Conservation (phyloP, 2,888 invertebrate genomes). For the Cryptocheilus praepositus region DNA sequence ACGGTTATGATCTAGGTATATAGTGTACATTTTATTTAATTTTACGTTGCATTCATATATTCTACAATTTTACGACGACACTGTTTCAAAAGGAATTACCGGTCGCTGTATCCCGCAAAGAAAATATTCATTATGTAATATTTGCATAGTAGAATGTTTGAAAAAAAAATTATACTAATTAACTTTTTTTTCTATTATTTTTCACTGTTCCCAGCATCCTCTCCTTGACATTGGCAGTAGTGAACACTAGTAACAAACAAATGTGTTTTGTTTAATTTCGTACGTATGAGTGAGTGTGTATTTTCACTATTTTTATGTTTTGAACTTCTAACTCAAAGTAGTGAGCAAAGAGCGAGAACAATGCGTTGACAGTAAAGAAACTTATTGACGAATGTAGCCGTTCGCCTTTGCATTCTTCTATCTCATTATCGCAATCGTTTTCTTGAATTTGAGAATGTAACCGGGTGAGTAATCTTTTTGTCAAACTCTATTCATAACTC, state of each 20-base stretch:
- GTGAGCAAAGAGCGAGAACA: not conserved
- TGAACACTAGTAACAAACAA: slow-evolving; percentile 44
- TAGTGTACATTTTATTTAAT: slow-evolving; percentile 25
- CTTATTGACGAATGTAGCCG: too few species aligned
- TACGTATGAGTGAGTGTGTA: slow-evolving; percentile 41
- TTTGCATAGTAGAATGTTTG: slow-evolving; percentile 32
- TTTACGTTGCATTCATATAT: slow-evolving; percentile 13
- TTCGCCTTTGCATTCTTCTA: too few species aligned
- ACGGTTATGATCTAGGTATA: not conserved
- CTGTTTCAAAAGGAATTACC: slow-evolving; percentile 17
- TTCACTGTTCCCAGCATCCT: slow-evolving; percentile 54
- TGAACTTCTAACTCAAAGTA: slow-evolving; percentile 25
- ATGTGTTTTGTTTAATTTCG: slow-evolving; percentile 42
- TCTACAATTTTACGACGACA: slow-evolving; percentile 11
- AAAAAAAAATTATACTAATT: slow-evolving; percentile 34
- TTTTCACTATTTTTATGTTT: slow-evolving; percentile 40
- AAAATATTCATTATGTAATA: slow-evolving; percentile 31
- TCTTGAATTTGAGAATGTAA: slow-evolving; percentile 2
- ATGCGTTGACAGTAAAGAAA: too few species aligned
- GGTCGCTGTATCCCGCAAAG: slow-evolving; percentile 24
- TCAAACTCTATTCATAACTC: not conserved
- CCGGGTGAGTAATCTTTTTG: slow-evolving; percentile 15
- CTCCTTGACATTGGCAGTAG: slow-evolving; percentile 54
- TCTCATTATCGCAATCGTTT: not conserved
- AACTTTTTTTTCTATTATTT: slow-evolving; percentile 54